Base-by-base conservation (phyloP, 1,140 invertebrate genomes). In the Lamellibrachia luymesi region DNA sequence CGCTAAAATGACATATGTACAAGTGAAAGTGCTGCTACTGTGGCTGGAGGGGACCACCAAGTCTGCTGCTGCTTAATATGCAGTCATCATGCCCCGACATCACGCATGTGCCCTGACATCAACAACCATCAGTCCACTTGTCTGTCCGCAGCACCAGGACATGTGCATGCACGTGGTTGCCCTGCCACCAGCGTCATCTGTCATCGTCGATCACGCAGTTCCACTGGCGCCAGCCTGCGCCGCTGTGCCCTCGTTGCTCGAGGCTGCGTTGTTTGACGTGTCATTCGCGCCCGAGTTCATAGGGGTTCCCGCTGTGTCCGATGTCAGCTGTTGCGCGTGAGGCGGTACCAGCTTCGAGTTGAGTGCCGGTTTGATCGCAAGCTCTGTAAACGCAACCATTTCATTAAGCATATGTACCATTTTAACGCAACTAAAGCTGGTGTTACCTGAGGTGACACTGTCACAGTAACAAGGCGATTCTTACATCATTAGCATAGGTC, bases 321-420 rank as follows among this genome's bases (percentile, higher is more conserved):
- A 10, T 80, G 64, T 10, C 13, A 80, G 64, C 2, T 91, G 91
- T 91, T 91, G 91, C n/a, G 90, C 50, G 80, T 93, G 92, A 1
- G 56, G 56, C 27, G 94, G 94, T 52, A 94, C 89, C 25, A 94
- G 92, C 38, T 92, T 93, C 49, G 52, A 49, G n/a, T 90, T 94
- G 52, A 94, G 51, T n/a, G 93, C n/a, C 25, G 94, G 92, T 80
- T 94, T 93, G 93, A 92, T 94, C 25, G 51, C 92, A 7, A 94
- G 90, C 90, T 94, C 93, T 94, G 92, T 0, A 92, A 90, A 25
- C 50, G 25, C 25, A 91, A 56, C 10, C 49, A 92, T 25, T 80
- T 80, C 64, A 22, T 80, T 22, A 80, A 4, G 25, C 17, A 22
- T 22, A 22, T 4, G 64, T 22, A 10, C 13, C 1, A 80, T 80